Percentiles rank a stretch among this genome's conserved stretches.
Evolutionary conservation across 37 sponge, comb jelly and placozoan genomes (phyloP).

Genomic region (Corticium candelabrum): DNA sequence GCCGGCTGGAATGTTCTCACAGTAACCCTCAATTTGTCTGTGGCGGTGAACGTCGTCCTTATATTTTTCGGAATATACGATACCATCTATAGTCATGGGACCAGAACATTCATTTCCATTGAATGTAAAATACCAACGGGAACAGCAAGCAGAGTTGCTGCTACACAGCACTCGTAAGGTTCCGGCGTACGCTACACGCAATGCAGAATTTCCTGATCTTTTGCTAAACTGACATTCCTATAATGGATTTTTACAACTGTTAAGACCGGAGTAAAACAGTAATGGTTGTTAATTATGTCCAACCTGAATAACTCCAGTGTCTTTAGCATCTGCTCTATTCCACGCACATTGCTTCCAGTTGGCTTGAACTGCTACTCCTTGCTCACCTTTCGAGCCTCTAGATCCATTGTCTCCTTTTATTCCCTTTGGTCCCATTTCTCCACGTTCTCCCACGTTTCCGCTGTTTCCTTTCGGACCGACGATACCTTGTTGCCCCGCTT

Average conservation of each 20-base stretch:
- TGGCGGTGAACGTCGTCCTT: not conserved
- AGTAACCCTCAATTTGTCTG: not conserved
- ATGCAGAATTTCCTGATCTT: not conserved
- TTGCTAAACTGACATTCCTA: not conserved
- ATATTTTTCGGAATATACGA: not conserved
- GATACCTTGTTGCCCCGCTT: not conserved
- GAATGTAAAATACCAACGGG: slow-evolving; percentile 7
- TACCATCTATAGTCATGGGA: not conserved
- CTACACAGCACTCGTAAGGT: not conserved
- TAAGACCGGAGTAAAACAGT: no score
- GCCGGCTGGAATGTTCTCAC: not conserved
- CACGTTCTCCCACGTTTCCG: no score
- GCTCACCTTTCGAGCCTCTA: no score
- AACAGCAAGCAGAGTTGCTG: not conserved
- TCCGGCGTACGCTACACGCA: not conserved
- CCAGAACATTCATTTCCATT: not conserved
- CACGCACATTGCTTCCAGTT: not conserved
- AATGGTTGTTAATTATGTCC: no score
- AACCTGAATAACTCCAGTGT: no score
- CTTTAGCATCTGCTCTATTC: no score
- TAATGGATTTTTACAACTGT: no score
- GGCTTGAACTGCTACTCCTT: no score
- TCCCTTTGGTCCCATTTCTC: no score
- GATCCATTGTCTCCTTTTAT: not conserved
- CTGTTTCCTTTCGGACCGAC: not conserved